Evolutionary conservation across 2,113 vertebrate genomes (phyloP), one percentile per base, ranked within the genome.

Genomic region (Paratilapia polleni): DNA sequence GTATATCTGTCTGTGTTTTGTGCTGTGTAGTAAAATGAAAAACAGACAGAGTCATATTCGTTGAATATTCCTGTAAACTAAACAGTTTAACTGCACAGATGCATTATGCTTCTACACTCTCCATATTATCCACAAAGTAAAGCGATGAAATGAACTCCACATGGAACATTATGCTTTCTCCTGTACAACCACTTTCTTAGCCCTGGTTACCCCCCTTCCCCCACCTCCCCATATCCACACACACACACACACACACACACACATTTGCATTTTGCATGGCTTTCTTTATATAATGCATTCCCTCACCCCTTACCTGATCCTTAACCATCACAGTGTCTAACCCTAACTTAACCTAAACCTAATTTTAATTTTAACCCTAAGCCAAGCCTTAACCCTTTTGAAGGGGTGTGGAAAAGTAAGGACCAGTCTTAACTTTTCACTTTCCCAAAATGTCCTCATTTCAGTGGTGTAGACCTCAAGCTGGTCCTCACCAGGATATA

Each of bases 81-180:
- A 87, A 78, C 49, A 57, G 36, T 87, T 78, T 74, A 80, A 93
- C 80, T 49, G 78, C 47, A 59, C 77, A 75, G 36, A 84, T 70
- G 62, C 78, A 78, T 80, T 64, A 81, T 86, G 74, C 83, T 73
- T 59, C 84, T 83, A 34, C 52, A 54, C 28, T 81, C 84, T 85
- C 62, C 20, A 90, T 78, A 83, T 84, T 89, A 85, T 78, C 66
- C 54, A 54, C 76, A 83, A 87, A 90, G 84, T 76, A 64, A 87
- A 75, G 80, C 85, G 68, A 82, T 87, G 22, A 92, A 91, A 93
- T 93, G 78, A 94, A 77, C 89, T 90, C 87, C 88, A 94, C 90
- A 91, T 91, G 90, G 84, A 68, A 82, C 83, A 81, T 43, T 57
- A 58, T 68, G 57, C 56, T 41, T 49, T 87, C 78, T 86, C 64